Percentiles rank a stretch among this genome's conserved stretches.
Evolutionary conservation across 2,888 invertebrate species (phyloP).

Genomic region (Neoascia interrupta): DNA sequence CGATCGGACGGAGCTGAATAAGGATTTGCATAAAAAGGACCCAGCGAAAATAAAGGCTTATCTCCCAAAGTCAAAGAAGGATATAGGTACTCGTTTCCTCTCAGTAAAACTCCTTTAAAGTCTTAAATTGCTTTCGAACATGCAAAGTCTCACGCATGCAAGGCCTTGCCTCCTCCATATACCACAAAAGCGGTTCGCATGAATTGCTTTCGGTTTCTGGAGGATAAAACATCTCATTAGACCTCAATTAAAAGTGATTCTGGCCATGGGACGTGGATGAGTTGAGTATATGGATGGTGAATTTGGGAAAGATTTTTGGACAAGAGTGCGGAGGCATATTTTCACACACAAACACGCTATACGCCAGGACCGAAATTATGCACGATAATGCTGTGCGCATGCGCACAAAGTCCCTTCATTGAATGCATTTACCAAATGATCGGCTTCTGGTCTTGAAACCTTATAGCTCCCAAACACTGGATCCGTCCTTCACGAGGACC

Average conservation of each 20-base stretch:
- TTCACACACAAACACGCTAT: too few species aligned
- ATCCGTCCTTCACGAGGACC: constrained; percentile 14
- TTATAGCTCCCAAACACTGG: neutral
- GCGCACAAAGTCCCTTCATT: constrained; percentile 70
- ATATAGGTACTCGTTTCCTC: neutral
- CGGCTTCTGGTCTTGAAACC: constrained; percentile 73
- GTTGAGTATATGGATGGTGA: too few species aligned
- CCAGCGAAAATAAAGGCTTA: neutral
- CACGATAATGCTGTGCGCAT: constrained; percentile 46
- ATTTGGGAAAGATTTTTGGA: too few species aligned
- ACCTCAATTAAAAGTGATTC: constrained; percentile 59
- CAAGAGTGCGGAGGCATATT: too few species aligned
- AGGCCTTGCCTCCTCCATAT: constrained; percentile 52
- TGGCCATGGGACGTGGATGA: too few species aligned
- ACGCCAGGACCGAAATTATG: too few species aligned
- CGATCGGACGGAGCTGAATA: constrained; percentile 12
- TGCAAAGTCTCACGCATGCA: constrained; percentile 48
- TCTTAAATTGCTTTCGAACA: constrained; percentile 51
- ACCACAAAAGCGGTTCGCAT: constrained; percentile 37
- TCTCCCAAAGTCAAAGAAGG: neutral
- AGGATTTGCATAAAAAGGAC: constrained; percentile 21
- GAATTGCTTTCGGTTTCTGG: neutral
- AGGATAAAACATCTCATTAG: constrained; percentile 64
- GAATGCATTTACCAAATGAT: constrained; percentile 74
- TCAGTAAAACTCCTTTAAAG: constrained; percentile 46